Evolutionary conservation across 2,888 invertebrate species (phyloP), one percentile per base, ranked within the genome.

Genomic region (Microdon myrmicae): DNA sequence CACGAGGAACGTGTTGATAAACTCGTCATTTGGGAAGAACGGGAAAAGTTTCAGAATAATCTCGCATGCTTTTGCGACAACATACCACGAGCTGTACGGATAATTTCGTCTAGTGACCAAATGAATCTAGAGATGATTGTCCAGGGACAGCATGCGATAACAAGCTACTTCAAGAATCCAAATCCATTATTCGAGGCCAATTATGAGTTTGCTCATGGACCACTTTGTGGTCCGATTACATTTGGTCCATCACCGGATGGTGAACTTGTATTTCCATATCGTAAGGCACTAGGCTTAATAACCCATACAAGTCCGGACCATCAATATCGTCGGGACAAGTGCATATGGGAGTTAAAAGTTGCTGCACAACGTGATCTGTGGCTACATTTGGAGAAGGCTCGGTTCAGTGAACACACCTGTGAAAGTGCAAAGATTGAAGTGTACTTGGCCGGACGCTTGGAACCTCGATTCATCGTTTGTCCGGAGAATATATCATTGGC

Each of bases 171-270:
- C 80, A 94, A 94, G 76, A 90, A 92, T 72, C 85, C 89, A 2
- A 85, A 87, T 22, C 90, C 94, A 0, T 82, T 94, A 3, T 94
- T 94, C 74, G 90, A 92, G 77, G 94, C 94, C 0, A 85, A 86
- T 3, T 95, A 92, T 75, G 92, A 93, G 75, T 94, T 94, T 73
- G 91, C 93, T 1, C 94, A 94, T 71, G 92, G 92, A 1, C 93
- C 93, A 0, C 81, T 93, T 1, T 94, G 94, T 74, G 94, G 94
- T 0, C 92, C 93, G 1, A 87, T 93, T 0, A 85, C 90, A 3
- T 79, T 93, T 34, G 88, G 89, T 4, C 90, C 92, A 0, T 86
- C 87, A 0, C 87, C 90, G 1, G 92, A 93, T 71, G 93, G 92
- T 0, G 91, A 92, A 77, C 87, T 93, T n/a, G 88, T 90, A 17